Percentiles rank a stretch among this genome's conserved stretches.
These are phyloP conservation scores for Dendrophyllia cribrosa DNA, from an alignment of 64 coral and sea anemone genomes.

Conservation along the genomic window DNA sequence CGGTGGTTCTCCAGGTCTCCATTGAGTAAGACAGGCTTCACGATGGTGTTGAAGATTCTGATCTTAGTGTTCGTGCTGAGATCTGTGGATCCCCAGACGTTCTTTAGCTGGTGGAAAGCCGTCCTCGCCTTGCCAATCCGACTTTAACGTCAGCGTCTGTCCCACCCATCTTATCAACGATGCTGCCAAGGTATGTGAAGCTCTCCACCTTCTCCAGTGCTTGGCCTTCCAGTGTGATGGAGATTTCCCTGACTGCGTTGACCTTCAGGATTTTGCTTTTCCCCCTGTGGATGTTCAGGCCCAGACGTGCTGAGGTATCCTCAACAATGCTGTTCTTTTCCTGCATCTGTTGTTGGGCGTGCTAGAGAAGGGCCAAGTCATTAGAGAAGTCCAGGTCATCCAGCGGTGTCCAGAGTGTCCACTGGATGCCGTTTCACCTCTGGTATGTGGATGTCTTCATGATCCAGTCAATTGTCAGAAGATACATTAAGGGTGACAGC, in stretches of 20 bases:
- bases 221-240: neutral
- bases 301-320: neutral
- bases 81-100: constrained; percentile 10
- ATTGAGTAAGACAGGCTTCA: neutral
- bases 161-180: constrained; percentile 9
- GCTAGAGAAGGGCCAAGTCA: neutral
- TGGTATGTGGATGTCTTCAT: neutral
- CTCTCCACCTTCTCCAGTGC: neutral
- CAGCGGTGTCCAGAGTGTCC: neutral
- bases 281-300: constrained; percentile 4
- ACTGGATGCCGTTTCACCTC: neutral
- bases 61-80: neutral
- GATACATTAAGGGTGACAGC: neutral
- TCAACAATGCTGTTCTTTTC: neutral
- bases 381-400: neutral
- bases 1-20: neutral
- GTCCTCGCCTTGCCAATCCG: neutral
- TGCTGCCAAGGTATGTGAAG: constrained; percentile 31
- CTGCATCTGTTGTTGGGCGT: neutral
- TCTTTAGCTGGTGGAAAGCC: constrained; percentile 13
- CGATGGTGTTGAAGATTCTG: neutral
- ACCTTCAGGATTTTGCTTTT: too few relatives aligned
- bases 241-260: neutral
- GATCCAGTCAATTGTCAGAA: neutral
- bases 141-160: constrained; percentile 7